phyloP scores from a whole-genome alignment of 2,113 vertebrate species.

The Hystrix cristata region DNA sequence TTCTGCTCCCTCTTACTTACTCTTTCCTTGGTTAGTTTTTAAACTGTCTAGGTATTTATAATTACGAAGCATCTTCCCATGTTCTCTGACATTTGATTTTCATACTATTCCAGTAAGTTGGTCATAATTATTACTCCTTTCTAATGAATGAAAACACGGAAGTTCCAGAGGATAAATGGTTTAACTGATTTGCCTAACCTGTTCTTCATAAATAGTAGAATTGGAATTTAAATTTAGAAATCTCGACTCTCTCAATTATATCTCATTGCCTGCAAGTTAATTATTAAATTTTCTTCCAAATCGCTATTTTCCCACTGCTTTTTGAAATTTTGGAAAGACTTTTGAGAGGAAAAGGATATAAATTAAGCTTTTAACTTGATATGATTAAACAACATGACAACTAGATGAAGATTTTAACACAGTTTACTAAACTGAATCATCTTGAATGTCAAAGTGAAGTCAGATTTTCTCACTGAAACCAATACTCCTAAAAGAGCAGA shows the following conservation, averaged over 20 bases:
- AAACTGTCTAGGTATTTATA: neutral
- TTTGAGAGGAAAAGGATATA: slow-evolving; percentile 1
- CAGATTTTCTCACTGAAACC: neutral
- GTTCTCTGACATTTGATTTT: neutral
- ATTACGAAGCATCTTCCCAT: neutral
- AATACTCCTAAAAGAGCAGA: neutral
- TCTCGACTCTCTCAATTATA: neutral
- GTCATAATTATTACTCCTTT: neutral
- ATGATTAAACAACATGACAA: neutral
- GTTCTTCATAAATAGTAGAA: neutral
- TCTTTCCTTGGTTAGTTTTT: neutral
- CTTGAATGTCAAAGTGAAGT: neutral
- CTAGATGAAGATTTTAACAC: neutral
- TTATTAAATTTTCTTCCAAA: neutral
- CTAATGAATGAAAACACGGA: neutral
- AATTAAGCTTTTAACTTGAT: slow-evolving; percentile 29
- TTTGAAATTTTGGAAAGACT: slow-evolving; percentile 23
- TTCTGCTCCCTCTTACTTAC: neutral
- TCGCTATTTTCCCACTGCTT: neutral
- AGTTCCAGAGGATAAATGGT: neutral
- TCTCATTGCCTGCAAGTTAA: slow-evolving; percentile 3
- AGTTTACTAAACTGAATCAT: neutral
- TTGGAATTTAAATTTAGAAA: slow-evolving; percentile 34
- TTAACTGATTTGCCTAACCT: neutral
- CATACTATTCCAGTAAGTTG: neutral